phyloP scores from a whole-genome alignment of 2,113 vertebrate genomes.

The Seriola aureovittata region DNA sequence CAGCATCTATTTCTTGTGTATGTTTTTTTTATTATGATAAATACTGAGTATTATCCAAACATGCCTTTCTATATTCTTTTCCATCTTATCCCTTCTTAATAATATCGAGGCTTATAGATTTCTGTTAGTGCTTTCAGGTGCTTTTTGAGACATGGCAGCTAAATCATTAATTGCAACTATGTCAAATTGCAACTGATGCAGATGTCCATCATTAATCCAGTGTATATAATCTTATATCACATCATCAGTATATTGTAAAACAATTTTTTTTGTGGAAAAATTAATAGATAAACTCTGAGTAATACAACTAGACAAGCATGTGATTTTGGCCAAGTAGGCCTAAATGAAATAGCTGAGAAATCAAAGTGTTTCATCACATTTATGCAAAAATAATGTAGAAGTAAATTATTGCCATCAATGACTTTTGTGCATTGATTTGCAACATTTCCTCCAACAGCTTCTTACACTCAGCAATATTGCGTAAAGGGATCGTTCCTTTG shows the following conservation, averaged over 20 bases:
- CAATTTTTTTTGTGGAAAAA: neutral
- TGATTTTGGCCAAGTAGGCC: neutral
- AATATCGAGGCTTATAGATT: neutral
- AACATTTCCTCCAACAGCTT: neutral
- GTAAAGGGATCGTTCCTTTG: neutral
- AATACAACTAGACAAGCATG: neutral
- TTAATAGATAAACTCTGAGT: too few species aligned
- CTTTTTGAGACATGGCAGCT: neutral
- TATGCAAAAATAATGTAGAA: neutral
- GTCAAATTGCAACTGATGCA: conserved; percentile 6
- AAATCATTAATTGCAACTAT: neutral
- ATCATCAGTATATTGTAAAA: neutral
- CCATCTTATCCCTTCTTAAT: neutral
- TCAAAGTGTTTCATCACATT: neutral
- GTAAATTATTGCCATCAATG: neutral
- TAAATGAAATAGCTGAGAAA: neutral
- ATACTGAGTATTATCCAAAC: neutral
- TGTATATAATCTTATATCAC: neutral
- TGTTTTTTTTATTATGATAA: too few species aligned
- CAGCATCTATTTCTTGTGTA: too few species aligned
- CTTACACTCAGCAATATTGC: neutral
- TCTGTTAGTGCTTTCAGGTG: neutral
- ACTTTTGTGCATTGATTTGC: neutral
- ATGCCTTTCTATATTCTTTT: neutral
- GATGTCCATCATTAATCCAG: neutral